These are phyloP conservation scores for Brienomyrus longianalis DNA, from an alignment of 2,113 vertebrate species.

Conservation along the genomic window DNA sequence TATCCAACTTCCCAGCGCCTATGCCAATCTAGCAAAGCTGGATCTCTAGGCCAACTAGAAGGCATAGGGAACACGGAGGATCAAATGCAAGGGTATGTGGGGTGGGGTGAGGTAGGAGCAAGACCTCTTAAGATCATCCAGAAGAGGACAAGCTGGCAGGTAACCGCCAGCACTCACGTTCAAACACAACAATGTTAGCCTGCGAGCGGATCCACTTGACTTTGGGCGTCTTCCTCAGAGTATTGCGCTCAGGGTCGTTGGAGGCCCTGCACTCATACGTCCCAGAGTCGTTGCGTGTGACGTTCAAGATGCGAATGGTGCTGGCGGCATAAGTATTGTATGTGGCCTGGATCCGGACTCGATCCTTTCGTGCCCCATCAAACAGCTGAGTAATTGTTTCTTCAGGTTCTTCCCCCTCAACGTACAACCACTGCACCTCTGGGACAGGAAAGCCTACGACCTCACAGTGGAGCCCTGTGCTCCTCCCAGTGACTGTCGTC, in stretches of 20 bases:
- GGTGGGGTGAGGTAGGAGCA: constrained; percentile 47
- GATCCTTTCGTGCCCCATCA: constrained; percentile 74
- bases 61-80: constrained; percentile 31
- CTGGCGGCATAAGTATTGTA: constrained; percentile 79
- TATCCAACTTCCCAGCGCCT: not conserved
- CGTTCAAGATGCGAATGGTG: constrained; percentile 65
- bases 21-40: not conserved
- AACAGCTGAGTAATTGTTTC: constrained; percentile 73
- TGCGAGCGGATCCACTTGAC: constrained; percentile 95
- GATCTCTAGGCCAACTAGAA: constrained; percentile 25
- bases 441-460: constrained; percentile 78
- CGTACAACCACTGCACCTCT: constrained; percentile 87
- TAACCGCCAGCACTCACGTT: constrained; percentile 77
- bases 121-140: constrained; percentile 39
- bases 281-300: constrained; percentile 70
- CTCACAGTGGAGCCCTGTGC: constrained; percentile 79
- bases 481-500: constrained; percentile 64
- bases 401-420: constrained; percentile 67
- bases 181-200: constrained; percentile 84
- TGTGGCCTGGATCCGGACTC: constrained; percentile 76
- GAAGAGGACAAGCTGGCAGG: constrained; percentile 30
- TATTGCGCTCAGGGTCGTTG: constrained; percentile 88
- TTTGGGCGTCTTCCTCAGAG: constrained; percentile 80
- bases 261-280: constrained; percentile 91
- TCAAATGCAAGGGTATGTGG: not conserved